These are phyloP conservation scores for Tadarida brasiliensis DNA, from an alignment of 2,797 vertebrate species.

Conservation along the genomic window DNA sequence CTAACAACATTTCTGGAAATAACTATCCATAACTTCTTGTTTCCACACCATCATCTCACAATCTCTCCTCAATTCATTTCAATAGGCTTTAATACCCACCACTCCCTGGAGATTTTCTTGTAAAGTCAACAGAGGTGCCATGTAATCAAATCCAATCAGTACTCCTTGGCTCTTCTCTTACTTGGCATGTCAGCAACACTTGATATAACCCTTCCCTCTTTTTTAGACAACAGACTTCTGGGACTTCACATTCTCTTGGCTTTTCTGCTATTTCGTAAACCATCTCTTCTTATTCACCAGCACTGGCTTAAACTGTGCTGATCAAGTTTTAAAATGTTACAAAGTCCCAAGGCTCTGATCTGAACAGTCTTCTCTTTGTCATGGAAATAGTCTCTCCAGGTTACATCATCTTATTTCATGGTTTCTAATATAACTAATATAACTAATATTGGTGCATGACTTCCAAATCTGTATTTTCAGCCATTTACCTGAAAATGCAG, in stretches of 20 bases:
- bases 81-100: neutral
- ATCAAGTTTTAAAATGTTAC: neutral
- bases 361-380: neutral
- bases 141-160: neutral
- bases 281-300: neutral
- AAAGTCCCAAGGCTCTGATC: neutral
- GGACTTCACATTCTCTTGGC: neutral
- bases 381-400: neutral
- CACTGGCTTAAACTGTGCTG: neutral
- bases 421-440: constrained; percentile 14
- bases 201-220: neutral
- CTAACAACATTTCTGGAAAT: neutral
- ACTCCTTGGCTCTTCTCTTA: neutral
- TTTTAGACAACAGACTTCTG: neutral
- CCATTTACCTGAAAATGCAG: neutral
- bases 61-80: neutral
- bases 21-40: neutral
- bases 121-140: neutral
- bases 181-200: neutral
- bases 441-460: neutral
- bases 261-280: neutral
- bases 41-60: neutral
- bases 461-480: neutral
- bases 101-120: neutral
- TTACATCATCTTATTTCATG: neutral